Conservation (phyloP, 2,888 invertebrate species). For the Acleris emargana region DNA sequence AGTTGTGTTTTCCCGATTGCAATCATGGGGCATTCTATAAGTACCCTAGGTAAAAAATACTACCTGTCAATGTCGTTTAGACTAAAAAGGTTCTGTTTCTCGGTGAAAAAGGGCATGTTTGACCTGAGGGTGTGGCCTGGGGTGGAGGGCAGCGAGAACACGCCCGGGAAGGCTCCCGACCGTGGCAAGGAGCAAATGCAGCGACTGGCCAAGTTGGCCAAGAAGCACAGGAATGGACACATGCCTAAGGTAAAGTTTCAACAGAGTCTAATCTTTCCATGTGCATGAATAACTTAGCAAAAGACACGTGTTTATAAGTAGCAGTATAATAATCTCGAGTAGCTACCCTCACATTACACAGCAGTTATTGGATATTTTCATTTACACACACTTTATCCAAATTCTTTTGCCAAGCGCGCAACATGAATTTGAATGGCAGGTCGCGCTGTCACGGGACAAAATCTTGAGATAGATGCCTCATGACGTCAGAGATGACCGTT, state of each 20-base stretch:
- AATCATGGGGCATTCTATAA: conserved; percentile 57
- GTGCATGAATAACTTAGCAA: background rate
- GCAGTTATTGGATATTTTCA: too few relatives aligned
- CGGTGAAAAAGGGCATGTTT: conserved; percentile 87
- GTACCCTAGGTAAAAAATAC: conserved; percentile 52
- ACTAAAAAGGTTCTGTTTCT: conserved; percentile 52
- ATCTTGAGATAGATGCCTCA: too few relatives aligned
- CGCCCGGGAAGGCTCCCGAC: conserved; percentile 94
- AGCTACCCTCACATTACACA: background rate
- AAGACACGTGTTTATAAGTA: background rate
- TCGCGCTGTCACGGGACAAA: too few relatives aligned
- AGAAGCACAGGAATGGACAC: conserved; percentile 97
- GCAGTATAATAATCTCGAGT: background rate
- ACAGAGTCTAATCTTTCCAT: background rate
- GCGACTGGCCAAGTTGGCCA: conserved; percentile 93
- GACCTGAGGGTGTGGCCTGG: conserved; percentile 97
- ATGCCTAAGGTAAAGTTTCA: conserved; percentile 88
- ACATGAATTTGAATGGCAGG: too few relatives aligned
- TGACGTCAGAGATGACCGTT: too few relatives aligned
- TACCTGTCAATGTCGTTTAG: conserved; percentile 48
- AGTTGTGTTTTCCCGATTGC: background rate
- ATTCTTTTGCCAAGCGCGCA: too few relatives aligned
- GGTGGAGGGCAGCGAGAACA: conserved; percentile 90
- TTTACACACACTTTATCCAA: too few relatives aligned
- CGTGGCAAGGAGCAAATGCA: conserved; percentile 94